Evolutionary conservation across 2,888 invertebrate genomes (phyloP).

Genomic region (Boloria selene): DNA sequence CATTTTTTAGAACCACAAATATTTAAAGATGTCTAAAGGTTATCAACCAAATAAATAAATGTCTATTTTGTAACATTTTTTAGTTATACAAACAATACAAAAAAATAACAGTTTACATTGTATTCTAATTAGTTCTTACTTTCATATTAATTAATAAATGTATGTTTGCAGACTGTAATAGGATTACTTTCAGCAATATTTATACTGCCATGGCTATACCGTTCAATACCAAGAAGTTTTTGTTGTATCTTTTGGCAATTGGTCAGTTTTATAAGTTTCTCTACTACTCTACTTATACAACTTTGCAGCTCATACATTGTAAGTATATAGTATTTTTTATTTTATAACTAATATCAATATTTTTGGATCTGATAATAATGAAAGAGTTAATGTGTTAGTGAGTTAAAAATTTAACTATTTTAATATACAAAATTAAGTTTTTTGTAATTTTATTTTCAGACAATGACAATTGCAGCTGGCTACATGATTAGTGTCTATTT

Average conservation of each 20-base stretch:
- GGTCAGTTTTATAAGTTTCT: constrained; percentile 67
- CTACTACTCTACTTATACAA: constrained; percentile 76
- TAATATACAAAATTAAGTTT: not conserved
- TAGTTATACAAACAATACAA: too few species aligned
- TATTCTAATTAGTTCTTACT: too few species aligned
- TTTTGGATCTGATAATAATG: not conserved
- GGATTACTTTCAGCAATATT: constrained; percentile 69
- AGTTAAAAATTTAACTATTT: constrained; percentile 8
- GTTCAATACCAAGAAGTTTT: constrained; percentile 86
- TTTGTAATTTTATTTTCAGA: constrained; percentile 75
- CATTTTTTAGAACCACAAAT: too few species aligned
- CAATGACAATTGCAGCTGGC: constrained; percentile 84
- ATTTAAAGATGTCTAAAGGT: too few species aligned
- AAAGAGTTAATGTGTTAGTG: too few species aligned
- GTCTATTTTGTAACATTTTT: too few species aligned
- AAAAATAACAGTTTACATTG: too few species aligned
- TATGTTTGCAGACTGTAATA: constrained; percentile 62
- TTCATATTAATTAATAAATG: too few species aligned
- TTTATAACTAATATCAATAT: not conserved
- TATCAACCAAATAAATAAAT: too few species aligned
- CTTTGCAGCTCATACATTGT: constrained; percentile 81
- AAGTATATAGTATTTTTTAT: constrained; percentile 47
- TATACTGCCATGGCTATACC: constrained; percentile 84
- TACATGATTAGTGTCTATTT: constrained; percentile 88
- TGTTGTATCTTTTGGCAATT: constrained; percentile 83